These are phyloP conservation scores for Drosophila oshimai DNA, from an alignment of 1,140 invertebrate species.

Conservation along the genomic window DNA sequence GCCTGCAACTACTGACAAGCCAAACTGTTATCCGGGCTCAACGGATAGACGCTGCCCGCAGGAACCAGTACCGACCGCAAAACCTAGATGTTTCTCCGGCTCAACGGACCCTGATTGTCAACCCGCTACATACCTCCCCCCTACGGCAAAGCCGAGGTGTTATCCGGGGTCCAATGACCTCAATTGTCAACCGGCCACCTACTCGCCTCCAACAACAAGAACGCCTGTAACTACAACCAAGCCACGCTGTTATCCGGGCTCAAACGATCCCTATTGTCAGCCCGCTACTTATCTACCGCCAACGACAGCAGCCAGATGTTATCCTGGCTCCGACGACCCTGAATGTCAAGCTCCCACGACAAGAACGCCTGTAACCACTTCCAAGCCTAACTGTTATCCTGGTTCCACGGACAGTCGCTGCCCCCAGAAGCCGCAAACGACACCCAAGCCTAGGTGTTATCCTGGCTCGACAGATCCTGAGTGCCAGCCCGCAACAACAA, in stretches of 20 bases:
- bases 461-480: conserved; percentile 82
- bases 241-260: conserved; percentile 76
- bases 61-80: conserved; percentile 28
- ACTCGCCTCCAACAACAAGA: conserved; percentile 48
- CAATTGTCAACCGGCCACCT: conserved; percentile 81
- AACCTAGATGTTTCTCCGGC: conserved; percentile 78
- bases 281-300: conserved; percentile 29
- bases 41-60: conserved; percentile 35
- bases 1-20: conserved; percentile 14
- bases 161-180: conserved; percentile 83
- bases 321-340: conserved; percentile 61
- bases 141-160: conserved; percentile 42
- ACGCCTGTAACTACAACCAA: conserved; percentile 9
- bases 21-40: conserved; percentile 41
- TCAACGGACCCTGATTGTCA: conserved; percentile 82
- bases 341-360: conserved; percentile 52
- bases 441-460: conserved; percentile 41
- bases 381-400: conserved; percentile 14
- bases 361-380: neutral
- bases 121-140: conserved; percentile 24
- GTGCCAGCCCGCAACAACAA: conserved; percentile 28
- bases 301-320: conserved; percentile 8
- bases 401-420: conserved; percentile 28
- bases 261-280: conserved; percentile 77
- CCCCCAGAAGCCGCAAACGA: conserved; percentile 32